Evolutionary conservation across 2,888 invertebrate species (phyloP), one percentile per base, ranked within the genome.

Genomic region (Scelioninae gen. 2): DNA sequence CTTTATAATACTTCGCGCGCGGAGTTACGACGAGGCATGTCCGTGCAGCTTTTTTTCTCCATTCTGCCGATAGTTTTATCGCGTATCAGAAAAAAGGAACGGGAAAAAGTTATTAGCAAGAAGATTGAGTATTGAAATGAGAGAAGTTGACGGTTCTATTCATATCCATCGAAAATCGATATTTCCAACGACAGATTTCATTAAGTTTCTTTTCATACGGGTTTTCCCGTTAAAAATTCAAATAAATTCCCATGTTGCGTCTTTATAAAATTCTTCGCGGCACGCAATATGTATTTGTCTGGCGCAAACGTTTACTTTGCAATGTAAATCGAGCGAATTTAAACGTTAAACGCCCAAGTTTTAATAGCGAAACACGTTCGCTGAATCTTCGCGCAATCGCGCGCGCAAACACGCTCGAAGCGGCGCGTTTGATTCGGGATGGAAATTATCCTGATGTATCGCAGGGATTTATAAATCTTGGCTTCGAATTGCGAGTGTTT

Each of bases 121-220:
- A 58, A 71, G 64, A 64, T 64, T 57, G 71, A 58, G 64, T 64
- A 71, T 63, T 58, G 64, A 71, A 57, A 71, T 71, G 64, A 64
- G 65, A 65, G 58, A 58, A 65, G 64, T 63, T 63, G 69, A 63
- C 69, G 46, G 71, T 64, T 71, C 71, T 71, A 71, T 71, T 64
- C 71, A 58, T 71, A 71, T 57, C 58, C 58, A 64, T 64, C 58
- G 71, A 71, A 57, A 71, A 71, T 71, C 71, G 64, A 71, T 64
- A 71, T 71, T 64, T 13, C 45, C 43, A 58, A 64, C 71, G 71
- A 71, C 71, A 65, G 65, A 60, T 71, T 71, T 71, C 71, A 71
- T 71, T 58, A 65, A 71, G 41, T 65, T 65, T 46, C 60, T 50
- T 58, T 71, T 45, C 52, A 65, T 68, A 68, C 52, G 60, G 58